Evolutionary conservation across 2,797 vertebrate genomes (phyloP).

Genomic region (Anableps anableps): DNA sequence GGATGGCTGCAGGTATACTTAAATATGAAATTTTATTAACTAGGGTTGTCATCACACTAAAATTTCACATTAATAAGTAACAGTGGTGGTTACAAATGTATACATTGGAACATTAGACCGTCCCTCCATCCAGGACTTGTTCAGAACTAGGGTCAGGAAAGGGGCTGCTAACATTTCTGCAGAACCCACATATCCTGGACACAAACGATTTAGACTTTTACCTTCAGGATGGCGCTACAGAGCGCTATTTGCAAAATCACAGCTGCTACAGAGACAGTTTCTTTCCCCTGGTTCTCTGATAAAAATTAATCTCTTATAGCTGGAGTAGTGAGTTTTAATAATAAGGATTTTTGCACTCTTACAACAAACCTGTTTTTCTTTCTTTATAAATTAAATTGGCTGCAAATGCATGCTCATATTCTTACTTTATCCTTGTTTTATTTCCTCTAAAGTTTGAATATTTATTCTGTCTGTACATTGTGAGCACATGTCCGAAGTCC

Average conservation of each 20-base stretch:
- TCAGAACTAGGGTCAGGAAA: background rate
- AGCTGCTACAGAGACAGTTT: background rate
- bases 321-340: no score
- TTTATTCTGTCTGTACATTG: no score
- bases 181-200: background rate
- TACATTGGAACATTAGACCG: background rate
- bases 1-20: background rate
- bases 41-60: background rate
- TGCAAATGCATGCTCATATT: no score
- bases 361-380: no score
- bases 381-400: no score
- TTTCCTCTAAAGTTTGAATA: no score
- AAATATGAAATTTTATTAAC: background rate
- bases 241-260: no score
- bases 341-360: no score
- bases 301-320: no score
- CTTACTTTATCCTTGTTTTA: no score
- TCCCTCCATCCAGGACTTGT: background rate
- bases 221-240: background rate
- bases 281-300: background rate
- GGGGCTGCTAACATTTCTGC: background rate
- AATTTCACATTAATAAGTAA: background rate
- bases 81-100: background rate
- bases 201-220: background rate
- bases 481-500: no score